Evolutionary conservation across 92 coral and sea anemone species (phyloP), one percentile per base, ranked within the genome.

Genomic region (Muricea muricata): DNA sequence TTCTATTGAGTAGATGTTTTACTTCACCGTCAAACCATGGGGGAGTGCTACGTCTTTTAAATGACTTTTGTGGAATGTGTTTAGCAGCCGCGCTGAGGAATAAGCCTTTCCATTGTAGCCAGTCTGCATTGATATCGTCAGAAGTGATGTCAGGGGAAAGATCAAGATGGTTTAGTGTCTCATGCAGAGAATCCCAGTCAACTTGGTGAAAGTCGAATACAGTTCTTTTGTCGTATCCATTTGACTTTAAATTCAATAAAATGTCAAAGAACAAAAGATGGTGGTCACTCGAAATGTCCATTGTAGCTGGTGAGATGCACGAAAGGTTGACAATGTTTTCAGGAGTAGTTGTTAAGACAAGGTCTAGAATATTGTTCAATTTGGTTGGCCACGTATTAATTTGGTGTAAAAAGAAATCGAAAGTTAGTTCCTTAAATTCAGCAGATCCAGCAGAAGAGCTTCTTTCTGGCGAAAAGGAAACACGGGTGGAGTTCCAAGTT

Each of bases 401-500:
- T 81, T 87, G 90, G 57, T 81, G 65, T 12, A 80, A 72, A 46
- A 47, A 80, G 33, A 87, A 87, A 37, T 87, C 90, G 24, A 47
- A 58, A 50, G 58, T 81, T 24, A 80, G 40, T 50, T 80, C 82
- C n/a, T 80, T 34, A 70, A 80, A 87, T 73, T 68, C 56, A 23
- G 46, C 57, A 6, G 78, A 72, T 18, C 23, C 57, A 39, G n/a
- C n/a, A n/a, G n/a, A n/a, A n/a, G 37, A 12, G 18, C 20, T 13
- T 35, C 75, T 68, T 61, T 61, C 69, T 14, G 45, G 9, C 14
- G 34, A 6, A 23, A 8, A 24, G 29, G 56, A 1, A 40, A 42
- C 77, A 39, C 30, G 74, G 45, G 79, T 31, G 29, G 79, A 83
- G 55, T 35, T 83, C 72, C 85, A 66, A 13, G 55, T 35, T 81